Evolutionary conservation across 2,113 vertebrate species (phyloP).

Genomic region (Pseudolaguvia tuberculata): DNA sequence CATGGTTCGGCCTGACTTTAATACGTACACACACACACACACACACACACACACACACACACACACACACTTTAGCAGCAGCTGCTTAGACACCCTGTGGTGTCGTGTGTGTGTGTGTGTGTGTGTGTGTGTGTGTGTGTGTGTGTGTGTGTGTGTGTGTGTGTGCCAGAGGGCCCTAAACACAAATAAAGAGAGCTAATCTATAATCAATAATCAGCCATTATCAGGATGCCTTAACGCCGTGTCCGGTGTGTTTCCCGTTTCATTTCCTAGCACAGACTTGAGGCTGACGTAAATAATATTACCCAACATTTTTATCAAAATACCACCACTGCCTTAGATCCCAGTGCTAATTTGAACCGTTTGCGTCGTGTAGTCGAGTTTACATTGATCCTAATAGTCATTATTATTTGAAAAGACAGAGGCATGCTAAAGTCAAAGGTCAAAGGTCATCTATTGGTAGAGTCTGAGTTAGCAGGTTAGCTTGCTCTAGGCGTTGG

Average conservation of each 20-base stretch:
- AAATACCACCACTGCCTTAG: not conserved
- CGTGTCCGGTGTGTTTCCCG: slow-evolving; percentile 34
- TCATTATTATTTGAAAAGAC: slow-evolving; percentile 7
- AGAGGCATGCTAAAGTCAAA: slow-evolving; percentile 13
- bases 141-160: slow-evolving; percentile 27
- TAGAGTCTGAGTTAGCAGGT: slow-evolving; percentile 4
- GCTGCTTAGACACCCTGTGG: slow-evolving; percentile 32
- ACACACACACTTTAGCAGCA: slow-evolving; percentile 48
- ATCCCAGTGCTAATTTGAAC: not conserved
- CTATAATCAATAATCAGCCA: slow-evolving; percentile 53
- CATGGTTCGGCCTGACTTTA: slow-evolving; percentile 13
- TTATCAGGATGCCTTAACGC: slow-evolving; percentile 34
- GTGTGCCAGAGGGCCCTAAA: slow-evolving; percentile 35
- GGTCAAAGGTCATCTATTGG: slow-evolving; percentile 27
- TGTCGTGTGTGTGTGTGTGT: slow-evolving; percentile 24
- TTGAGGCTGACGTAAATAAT: not conserved
- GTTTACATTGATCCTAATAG: not conserved
- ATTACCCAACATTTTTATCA: not conserved
- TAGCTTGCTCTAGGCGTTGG: slow-evolving; percentile 27
- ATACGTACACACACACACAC: slow-evolving; percentile 12
- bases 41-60: slow-evolving; percentile 33
- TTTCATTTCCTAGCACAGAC: not conserved
- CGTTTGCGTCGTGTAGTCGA: not conserved
- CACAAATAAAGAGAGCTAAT: slow-evolving; percentile 46
- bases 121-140: slow-evolving; percentile 32